These are phyloP conservation scores for Itoplectis maculator DNA, from an alignment of 2,888 invertebrate genomes.

Conservation along the genomic window DNA sequence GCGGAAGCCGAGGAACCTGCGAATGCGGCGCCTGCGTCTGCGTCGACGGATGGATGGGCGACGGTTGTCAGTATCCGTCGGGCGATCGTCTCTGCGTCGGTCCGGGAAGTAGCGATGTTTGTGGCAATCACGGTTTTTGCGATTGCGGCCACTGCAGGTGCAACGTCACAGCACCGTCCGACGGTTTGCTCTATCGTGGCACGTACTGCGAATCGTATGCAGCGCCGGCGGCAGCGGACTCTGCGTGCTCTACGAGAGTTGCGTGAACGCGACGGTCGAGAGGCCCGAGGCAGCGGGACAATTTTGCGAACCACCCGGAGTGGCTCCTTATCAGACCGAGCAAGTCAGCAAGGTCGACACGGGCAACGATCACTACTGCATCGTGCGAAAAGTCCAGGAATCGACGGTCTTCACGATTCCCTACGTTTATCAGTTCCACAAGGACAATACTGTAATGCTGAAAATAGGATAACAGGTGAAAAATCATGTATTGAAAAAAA, in stretches of 20 bases:
- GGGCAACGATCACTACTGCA: constrained; percentile 74
- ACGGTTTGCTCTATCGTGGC: constrained; percentile 74
- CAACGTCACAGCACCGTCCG: constrained; percentile 71
- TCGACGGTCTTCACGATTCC: constrained; percentile 72
- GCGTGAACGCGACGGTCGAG: constrained; percentile 76
- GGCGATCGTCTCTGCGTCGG: constrained; percentile 71
- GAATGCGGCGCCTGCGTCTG: constrained; percentile 75
- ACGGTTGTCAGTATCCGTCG: constrained; percentile 76
- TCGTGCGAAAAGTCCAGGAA: constrained; percentile 68
- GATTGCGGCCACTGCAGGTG: constrained; percentile 77
- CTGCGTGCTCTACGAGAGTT: constrained; percentile 74
- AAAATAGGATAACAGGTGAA: constrained; percentile 74
- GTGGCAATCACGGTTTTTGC: constrained; percentile 76
- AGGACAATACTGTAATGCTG: constrained; percentile 73
- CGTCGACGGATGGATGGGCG: constrained; percentile 75
- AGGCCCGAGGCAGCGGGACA: constrained; percentile 64
- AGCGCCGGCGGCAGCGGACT: constrained; percentile 73
- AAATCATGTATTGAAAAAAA: too few species aligned
- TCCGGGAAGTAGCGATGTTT: constrained; percentile 76
- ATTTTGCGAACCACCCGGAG: constrained; percentile 71
- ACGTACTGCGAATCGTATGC: constrained; percentile 77
- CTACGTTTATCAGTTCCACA: constrained; percentile 74
- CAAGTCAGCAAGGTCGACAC: constrained; percentile 68
- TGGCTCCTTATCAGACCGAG: constrained; percentile 68
- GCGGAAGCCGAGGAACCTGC: constrained; percentile 75